These are phyloP conservation scores for Lacanobia oleracea DNA, from an alignment of 2,888 invertebrate genomes.

Conservation along the genomic window DNA sequence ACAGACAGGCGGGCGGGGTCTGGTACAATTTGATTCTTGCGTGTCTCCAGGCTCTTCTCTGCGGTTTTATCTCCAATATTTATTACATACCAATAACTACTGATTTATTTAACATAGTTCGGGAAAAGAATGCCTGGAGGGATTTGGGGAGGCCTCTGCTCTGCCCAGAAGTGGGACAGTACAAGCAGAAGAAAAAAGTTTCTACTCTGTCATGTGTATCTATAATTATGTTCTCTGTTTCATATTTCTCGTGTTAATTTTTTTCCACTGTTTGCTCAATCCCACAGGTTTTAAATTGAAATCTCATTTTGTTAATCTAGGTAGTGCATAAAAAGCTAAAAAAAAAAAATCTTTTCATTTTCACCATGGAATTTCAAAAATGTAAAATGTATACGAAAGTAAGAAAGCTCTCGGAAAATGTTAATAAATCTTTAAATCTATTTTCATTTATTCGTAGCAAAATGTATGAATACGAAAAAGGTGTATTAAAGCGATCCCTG, in stretches of 20 bases:
- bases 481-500: conserved; percentile 58
- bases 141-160: too few relatives aligned
- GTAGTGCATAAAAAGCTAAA: neutral
- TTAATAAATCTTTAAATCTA: conserved; percentile 30
- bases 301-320: neutral
- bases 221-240: too few relatives aligned
- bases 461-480: conserved; percentile 53
- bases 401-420: conserved; percentile 3
- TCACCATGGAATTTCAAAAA: conserved; percentile 10
- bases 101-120: neutral
- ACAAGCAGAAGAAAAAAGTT: too few relatives aligned
- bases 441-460: conserved; percentile 49
- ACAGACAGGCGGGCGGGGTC: conserved; percentile 24
- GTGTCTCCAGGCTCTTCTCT: conserved; percentile 33
- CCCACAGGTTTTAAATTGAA: conserved; percentile 2
- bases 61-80: neutral
- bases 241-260: too few relatives aligned
- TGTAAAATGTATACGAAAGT: conserved; percentile 14
- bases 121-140: too few relatives aligned
- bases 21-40: conserved; percentile 43
- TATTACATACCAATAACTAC: neutral
- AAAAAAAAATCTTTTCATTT: neutral
- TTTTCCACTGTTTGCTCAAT: too few relatives aligned
- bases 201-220: too few relatives aligned
- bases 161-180: too few relatives aligned